phyloP scores from a whole-genome alignment of 2,888 invertebrate genomes.

The Caenorhabditis sulstoni region DNA sequence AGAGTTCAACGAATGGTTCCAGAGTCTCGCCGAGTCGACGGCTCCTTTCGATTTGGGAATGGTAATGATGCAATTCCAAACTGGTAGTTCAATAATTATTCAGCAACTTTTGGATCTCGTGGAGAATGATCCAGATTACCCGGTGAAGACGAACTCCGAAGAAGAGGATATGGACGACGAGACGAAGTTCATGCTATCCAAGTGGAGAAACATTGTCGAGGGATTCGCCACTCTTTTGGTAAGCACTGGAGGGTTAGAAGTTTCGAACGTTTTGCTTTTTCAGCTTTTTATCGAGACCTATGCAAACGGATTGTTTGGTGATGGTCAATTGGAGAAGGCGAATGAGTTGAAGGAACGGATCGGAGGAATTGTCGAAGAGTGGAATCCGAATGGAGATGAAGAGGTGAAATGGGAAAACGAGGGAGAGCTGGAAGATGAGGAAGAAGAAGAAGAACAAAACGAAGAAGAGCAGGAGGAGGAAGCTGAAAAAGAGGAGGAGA shows the following conservation, averaged over 20 bases:
- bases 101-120: background rate
- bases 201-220: background rate
- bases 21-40: no score
- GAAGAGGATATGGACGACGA: background rate
- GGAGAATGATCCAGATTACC: background rate
- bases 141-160: background rate
- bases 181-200: background rate
- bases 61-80: no score
- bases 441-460: no score
- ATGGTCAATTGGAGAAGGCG: background rate
- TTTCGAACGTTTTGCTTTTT: background rate
- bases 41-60: no score
- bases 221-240: background rate
- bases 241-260: background rate
- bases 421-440: no score
- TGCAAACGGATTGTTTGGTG: background rate
- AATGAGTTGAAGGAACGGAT: background rate
- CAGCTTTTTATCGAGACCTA: background rate
- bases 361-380: background rate
- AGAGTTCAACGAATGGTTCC: no score
- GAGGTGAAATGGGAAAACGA: no score
- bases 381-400: no score
- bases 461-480: no score
- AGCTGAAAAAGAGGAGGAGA: no score
- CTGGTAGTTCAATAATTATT: no score